Evolutionary conservation across 2,888 invertebrate genomes (phyloP).

Genomic region (Ectropis crepuscularia): DNA sequence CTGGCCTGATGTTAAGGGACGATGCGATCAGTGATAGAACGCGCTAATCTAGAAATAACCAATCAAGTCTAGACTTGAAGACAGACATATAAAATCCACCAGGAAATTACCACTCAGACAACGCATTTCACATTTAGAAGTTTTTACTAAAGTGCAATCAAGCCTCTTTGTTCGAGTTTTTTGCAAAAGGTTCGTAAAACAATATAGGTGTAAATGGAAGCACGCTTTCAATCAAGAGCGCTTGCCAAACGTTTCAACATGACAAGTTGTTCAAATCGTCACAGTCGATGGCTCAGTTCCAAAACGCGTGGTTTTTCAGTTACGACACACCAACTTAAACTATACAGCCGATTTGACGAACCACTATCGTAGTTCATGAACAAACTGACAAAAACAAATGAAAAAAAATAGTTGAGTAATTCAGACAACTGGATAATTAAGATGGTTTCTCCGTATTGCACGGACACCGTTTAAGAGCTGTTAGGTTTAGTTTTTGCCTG

Average conservation of each 20-base stretch:
- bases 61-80: too few relatives aligned
- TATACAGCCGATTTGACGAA: not conserved
- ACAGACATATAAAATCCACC: too few relatives aligned
- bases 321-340: conserved; percentile 1
- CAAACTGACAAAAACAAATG: not conserved
- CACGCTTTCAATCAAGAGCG: conserved; percentile 14
- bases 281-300: conserved; percentile 38
- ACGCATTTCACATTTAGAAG: too few relatives aligned
- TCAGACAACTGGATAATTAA: not conserved
- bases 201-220: conserved; percentile 4
- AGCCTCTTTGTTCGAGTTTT: too few relatives aligned
- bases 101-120: too few relatives aligned
- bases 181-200: not conserved
- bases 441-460: not conserved
- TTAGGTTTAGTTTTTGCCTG: conserved; percentile 35
- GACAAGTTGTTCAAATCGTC: conserved; percentile 32
- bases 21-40: too few relatives aligned
- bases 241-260: conserved; percentile 22
- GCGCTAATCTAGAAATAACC: too few relatives aligned
- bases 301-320: conserved; percentile 32
- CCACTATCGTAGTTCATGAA: not conserved
- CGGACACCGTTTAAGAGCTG: conserved; percentile 34
- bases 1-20: too few relatives aligned
- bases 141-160: too few relatives aligned
- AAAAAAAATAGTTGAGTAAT: not conserved